Evolutionary conservation across 2,797 vertebrate genomes (phyloP).

Genomic region (Anableps anableps): DNA sequence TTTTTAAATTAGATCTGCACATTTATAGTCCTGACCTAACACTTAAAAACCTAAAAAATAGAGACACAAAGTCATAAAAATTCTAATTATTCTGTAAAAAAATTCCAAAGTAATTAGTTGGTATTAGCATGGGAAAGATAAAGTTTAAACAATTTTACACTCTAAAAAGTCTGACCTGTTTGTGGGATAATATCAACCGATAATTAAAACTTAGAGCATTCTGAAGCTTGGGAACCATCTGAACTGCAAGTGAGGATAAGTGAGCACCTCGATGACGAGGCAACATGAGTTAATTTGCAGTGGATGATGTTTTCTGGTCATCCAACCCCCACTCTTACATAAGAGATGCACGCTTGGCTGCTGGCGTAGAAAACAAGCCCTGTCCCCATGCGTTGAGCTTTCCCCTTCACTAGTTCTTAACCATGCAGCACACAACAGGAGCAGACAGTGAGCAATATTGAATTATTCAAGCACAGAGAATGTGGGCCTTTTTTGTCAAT

Average conservation of each 20-base stretch:
- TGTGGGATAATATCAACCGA: background rate
- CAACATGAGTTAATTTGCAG: slow-evolving; percentile 53
- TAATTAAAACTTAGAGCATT: background rate
- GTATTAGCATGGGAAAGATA: background rate
- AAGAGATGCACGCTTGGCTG: slow-evolving; percentile 72
- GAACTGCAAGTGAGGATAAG: slow-evolving; percentile 13
- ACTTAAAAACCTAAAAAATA: background rate
- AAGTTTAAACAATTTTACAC: too few relatives aligned
- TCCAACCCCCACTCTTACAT: slow-evolving; percentile 64
- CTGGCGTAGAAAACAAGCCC: slow-evolving; percentile 69
- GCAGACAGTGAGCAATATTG: slow-evolving; percentile 70
- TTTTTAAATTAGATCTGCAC: background rate
- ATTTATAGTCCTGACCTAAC: background rate
- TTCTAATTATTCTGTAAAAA: background rate
- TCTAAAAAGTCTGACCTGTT: background rate
- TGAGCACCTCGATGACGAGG: slow-evolving; percentile 42
- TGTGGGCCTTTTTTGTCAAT: slow-evolving; percentile 43
- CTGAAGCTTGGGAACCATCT: background rate
- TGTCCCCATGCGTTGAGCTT: slow-evolving; percentile 71
- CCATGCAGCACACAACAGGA: slow-evolving; percentile 68
- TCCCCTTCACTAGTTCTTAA: slow-evolving; percentile 72
- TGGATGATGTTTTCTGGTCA: slow-evolving; percentile 42
- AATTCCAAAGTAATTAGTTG: background rate
- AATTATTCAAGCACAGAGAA: slow-evolving; percentile 74
- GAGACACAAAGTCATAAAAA: background rate